Base-by-base conservation (phyloP, 1,140 invertebrate genomes). In the Bilobella aurantiaca region DNA sequence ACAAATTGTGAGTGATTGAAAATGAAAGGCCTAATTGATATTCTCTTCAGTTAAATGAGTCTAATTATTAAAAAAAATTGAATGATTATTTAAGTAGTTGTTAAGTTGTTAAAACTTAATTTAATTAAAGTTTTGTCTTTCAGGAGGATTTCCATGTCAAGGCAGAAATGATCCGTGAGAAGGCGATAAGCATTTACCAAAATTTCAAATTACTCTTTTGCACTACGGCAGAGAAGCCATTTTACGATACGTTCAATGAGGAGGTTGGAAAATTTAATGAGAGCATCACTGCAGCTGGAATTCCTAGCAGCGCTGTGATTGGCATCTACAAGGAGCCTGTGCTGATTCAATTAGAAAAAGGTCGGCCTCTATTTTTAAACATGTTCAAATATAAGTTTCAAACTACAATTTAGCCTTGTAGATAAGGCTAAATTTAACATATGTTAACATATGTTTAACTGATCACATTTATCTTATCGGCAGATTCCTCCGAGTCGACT, bases 1-100 rank as follows among this genome's bases (percentile, higher is more conserved):
- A 32, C 83, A 86, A 65, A 27, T 30, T 47, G 70, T 72, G 64
- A 64, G 42, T 53, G 8, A 46, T 56, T 0, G 47, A 0, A 58
- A 37, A 27, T 58, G 16, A 29, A 31, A 58, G 58, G 23, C 47
- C 21, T 21, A 57, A 57, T 8, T 14, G n/a, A 28, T 14, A n/a
- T 57, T 57, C 53, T 57, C n/a, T n/a, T n/a, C n/a, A n/a, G n/a
- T n/a, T n/a, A n/a, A n/a, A n/a, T n/a, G n/a, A n/a, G n/a, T n/a
- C n/a, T n/a, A n/a, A n/a, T n/a, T n/a, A n/a, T n/a, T n/a, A n/a
- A n/a, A n/a, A n/a, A n/a, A n/a, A n/a, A n/a, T n/a, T n/a, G n/a
- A n/a, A n/a, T n/a, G n/a, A n/a, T n/a, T n/a, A n/a, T n/a, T n/a
- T n/a, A n/a, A n/a, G n/a, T n/a, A n/a, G n/a, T n/a, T n/a, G n/a